Conservation (phyloP, 1,140 invertebrate genomes). For the Lucilia sericata region DNA sequence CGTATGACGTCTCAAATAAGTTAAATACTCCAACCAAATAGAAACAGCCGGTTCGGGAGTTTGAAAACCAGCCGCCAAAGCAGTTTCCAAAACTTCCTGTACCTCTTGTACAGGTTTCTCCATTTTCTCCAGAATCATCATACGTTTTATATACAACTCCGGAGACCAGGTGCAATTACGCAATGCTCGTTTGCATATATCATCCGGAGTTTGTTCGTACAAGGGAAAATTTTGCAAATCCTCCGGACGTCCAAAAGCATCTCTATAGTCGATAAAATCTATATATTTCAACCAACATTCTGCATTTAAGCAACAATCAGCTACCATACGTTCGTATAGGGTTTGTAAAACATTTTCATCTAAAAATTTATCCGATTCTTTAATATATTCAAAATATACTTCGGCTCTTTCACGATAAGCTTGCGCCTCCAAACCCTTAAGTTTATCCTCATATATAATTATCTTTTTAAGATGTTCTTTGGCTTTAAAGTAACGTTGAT, state of each 20-base stretch:
- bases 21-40: slow-evolving; percentile 67
- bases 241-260: slow-evolving; percentile 60
- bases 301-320: slow-evolving; percentile 52
- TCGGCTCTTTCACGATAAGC: slow-evolving; percentile 58
- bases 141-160: slow-evolving; percentile 63
- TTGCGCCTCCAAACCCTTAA: slow-evolving; percentile 54
- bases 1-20: slow-evolving; percentile 59
- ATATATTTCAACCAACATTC: slow-evolving; percentile 65
- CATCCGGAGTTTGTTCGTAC: slow-evolving; percentile 60
- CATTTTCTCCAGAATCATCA: slow-evolving; percentile 62
- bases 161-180: slow-evolving; percentile 68
- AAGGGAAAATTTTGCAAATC: slow-evolving; percentile 60
- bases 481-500: slow-evolving; percentile 50
- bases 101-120: slow-evolving; percentile 56
- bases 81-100: slow-evolving; percentile 54
- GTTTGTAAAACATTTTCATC: slow-evolving; percentile 52
- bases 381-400: slow-evolving; percentile 51
- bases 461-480: slow-evolving; percentile 56
- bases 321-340: slow-evolving; percentile 53
- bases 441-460: slow-evolving; percentile 58
- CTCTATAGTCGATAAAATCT: slow-evolving; percentile 62
- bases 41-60: slow-evolving; percentile 54
- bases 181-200: slow-evolving; percentile 62
- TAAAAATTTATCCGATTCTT: slow-evolving; percentile 48
- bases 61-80: slow-evolving; percentile 50